phyloP scores from a whole-genome alignment of 2,113 vertebrate genomes.

The Eublepharis macularius region DNA sequence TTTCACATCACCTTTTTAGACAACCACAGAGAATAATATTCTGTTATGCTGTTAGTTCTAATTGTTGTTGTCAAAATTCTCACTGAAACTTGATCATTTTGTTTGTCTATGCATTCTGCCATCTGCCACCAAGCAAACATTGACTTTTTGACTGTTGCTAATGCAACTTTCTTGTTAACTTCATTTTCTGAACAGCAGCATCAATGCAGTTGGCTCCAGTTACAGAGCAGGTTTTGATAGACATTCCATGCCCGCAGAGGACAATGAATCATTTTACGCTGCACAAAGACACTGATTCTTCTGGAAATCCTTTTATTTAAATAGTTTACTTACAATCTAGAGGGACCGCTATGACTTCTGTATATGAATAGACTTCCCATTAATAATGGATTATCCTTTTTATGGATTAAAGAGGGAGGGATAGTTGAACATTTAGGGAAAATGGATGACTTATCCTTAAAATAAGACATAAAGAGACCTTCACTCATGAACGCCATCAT shows the following conservation, averaged over 20 bases:
- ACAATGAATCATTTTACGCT: constrained; percentile 18
- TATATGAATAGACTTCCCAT: background rate
- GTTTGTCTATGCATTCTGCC: background rate
- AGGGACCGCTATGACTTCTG: background rate
- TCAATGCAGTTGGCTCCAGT: constrained; percentile 17
- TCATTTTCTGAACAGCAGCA: constrained; percentile 16
- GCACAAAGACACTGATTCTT: background rate
- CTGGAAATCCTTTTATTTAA: background rate
- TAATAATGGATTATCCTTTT: background rate
- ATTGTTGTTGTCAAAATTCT: background rate
- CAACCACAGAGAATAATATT: background rate
- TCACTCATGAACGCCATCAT: too few species aligned
- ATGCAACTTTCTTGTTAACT: constrained; percentile 16
- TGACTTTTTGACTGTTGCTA: background rate
- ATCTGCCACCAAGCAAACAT: background rate
- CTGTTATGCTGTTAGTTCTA: background rate
- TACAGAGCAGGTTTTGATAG: constrained; percentile 37
- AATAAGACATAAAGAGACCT: background rate
- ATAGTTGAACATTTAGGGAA: background rate
- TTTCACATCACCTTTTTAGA: background rate
- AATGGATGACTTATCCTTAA: background rate
- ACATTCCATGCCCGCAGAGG: constrained; percentile 23
- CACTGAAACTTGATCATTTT: background rate
- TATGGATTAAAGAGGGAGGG: background rate
- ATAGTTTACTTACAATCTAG: background rate